Percentiles rank a stretch among this genome's conserved stretches.
phyloP scores from a whole-genome alignment of 2,113 vertebrate genomes.

The Cebidichthys violaceus region DNA sequence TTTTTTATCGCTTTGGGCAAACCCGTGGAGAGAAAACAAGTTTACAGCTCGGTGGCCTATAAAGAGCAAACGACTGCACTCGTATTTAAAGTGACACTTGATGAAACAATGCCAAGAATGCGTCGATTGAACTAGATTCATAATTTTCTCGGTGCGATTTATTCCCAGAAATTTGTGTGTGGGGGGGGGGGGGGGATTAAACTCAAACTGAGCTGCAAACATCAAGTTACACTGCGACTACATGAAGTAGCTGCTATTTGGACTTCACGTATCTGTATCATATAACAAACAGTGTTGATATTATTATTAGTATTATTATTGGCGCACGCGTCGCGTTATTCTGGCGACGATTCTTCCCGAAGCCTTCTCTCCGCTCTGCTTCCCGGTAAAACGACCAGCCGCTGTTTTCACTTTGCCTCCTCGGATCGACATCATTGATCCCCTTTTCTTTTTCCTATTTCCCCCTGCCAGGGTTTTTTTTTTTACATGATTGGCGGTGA shows the following conservation, averaged over 20 bases:
- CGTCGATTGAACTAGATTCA: background rate
- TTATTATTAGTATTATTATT: background rate
- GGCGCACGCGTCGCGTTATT: conserved; percentile 3
- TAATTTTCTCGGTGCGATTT: background rate
- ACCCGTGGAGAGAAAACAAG: conserved; percentile 47
- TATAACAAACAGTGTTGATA: background rate
- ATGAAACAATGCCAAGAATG: conserved; percentile 5
- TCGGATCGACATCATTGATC: conserved; percentile 36
- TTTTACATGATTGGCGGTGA: conserved; percentile 1
- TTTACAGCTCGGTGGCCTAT: conserved; percentile 53
- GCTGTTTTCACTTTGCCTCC: conserved; percentile 33
- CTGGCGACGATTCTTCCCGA: background rate
- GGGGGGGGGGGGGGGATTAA: background rate
- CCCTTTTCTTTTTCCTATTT: background rate
- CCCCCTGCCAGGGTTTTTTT: background rate
- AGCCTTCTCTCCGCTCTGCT: background rate
- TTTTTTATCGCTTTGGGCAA: conserved; percentile 37
- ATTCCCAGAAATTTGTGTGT: too few relatives aligned
- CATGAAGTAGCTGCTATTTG: background rate
- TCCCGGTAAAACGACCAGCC: background rate
- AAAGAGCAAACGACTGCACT: conserved; percentile 17
- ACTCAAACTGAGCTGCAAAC: background rate
- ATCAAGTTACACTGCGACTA: background rate
- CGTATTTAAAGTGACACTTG: conserved; percentile 24
- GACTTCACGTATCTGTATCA: background rate